These are phyloP conservation scores for Drosophila oshimai DNA, from an alignment of 1,140 invertebrate species.

Conservation along the genomic window DNA sequence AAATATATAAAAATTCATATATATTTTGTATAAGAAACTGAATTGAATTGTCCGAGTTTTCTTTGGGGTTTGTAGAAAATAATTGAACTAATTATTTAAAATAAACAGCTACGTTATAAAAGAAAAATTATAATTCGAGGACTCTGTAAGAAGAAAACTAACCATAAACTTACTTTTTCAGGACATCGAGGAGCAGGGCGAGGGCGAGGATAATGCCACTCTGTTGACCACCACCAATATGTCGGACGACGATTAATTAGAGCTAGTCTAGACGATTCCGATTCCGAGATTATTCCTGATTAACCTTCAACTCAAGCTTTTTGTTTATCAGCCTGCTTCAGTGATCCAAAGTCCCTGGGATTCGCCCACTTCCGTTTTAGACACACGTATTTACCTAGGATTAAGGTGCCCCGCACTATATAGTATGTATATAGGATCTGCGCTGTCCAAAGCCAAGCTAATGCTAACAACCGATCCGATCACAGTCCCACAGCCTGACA, in stretches of 20 bases:
- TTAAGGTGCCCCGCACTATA: background rate
- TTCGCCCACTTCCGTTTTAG: constrained; percentile 3
- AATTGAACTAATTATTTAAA: too few relatives aligned
- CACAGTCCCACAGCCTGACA: constrained; percentile 13
- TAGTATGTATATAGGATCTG: constrained; percentile 2
- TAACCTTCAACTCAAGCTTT: background rate
- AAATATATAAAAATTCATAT: constrained; percentile 54
- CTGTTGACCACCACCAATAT: constrained; percentile 77
- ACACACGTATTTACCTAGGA: background rate
- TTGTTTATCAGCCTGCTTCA: background rate
- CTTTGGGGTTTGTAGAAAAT: background rate
- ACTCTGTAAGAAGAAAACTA: too few relatives aligned
- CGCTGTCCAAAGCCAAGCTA: constrained; percentile 31
- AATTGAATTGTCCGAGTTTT: background rate
- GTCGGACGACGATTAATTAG: constrained; percentile 76
- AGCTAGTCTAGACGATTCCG: constrained; percentile 10
- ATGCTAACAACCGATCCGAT: constrained; percentile 16
- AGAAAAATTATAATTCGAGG: too few relatives aligned
- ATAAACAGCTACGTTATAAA: too few relatives aligned
- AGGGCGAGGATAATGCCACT: constrained; percentile 80
- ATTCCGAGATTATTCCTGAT: background rate
- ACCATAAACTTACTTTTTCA: constrained; percentile 15
- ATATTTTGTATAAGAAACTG: constrained; percentile 57
- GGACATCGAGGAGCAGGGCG: constrained; percentile 78
- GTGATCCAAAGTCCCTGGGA: background rate